A percentile compares a stretch with the other conserved stretches of the same genome.
Evolutionary conservation across 2,797 vertebrate genomes (phyloP).

Genomic region (Myotis vivesi): DNA sequence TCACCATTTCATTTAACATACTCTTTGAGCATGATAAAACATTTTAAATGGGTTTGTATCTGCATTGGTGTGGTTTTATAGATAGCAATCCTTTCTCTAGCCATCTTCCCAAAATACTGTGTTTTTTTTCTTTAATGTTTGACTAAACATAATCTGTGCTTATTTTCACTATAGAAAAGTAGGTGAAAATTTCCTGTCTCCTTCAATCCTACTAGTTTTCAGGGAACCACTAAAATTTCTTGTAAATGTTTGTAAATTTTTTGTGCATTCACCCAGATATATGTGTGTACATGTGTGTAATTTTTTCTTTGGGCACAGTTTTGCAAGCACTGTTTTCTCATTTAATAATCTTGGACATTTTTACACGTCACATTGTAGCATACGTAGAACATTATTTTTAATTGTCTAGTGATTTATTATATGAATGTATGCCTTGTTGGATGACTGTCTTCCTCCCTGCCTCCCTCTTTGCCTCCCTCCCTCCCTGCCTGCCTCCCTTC

Average conservation of each 20-base stretch:
- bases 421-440: background rate
- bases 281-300: background rate
- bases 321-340: background rate
- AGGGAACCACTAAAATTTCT: constrained; percentile 23
- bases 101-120: background rate
- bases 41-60: background rate
- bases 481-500: background rate
- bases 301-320: background rate
- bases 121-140: constrained; percentile 5
- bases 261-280: background rate
- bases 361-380: background rate
- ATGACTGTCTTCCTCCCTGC: background rate
- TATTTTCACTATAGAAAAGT: background rate
- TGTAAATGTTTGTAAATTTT: background rate
- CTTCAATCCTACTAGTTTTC: background rate
- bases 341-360: background rate
- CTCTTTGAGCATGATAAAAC: background rate
- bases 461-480: too few species aligned
- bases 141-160: background rate
- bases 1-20: background rate
- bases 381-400: background rate
- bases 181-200: background rate
- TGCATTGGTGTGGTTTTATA: background rate
- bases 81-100: background rate
- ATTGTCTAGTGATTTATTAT: background rate